Conservation (phyloP, 2,888 invertebrate species). For the Pseudoips prasinana region DNA sequence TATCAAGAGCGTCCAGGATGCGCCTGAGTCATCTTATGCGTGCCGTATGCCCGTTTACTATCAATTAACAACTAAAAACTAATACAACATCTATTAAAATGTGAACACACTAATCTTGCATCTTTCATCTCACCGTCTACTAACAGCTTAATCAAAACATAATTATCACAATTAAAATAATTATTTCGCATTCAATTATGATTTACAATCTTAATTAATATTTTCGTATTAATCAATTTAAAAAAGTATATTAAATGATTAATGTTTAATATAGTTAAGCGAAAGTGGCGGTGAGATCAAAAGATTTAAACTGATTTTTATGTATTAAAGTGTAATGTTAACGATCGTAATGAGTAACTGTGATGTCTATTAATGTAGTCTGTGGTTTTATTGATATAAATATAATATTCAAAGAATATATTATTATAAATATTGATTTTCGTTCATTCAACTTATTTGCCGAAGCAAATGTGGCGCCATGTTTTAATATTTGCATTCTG, state of each 20-base stretch:
- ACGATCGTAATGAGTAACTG: too few species aligned
- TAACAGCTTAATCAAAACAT: slow-evolving; percentile 59
- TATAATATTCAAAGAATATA: too few species aligned
- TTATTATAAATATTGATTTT: not conserved
- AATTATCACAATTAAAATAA: slow-evolving; percentile 43
- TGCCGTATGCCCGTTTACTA: slow-evolving; percentile 29
- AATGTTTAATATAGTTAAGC: slow-evolving; percentile 55
- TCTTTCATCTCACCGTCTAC: slow-evolving; percentile 5
- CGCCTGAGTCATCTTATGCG: slow-evolving; percentile 1
- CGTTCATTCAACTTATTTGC: too few species aligned
- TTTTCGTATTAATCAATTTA: slow-evolving; percentile 50
- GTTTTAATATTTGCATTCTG: too few species aligned
- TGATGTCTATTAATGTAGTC: too few species aligned
- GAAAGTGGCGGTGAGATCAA: slow-evolving; percentile 57
- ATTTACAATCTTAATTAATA: slow-evolving; percentile 53
- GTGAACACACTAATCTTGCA: slow-evolving; percentile 11
- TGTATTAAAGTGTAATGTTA: not conserved
- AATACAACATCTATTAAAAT: slow-evolving; percentile 16
- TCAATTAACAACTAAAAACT: slow-evolving; percentile 23
- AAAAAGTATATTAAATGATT: slow-evolving; percentile 40
- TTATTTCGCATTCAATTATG: slow-evolving; percentile 50
- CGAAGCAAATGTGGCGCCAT: too few species aligned
- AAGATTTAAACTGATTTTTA: slow-evolving; percentile 22
- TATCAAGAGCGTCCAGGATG: too few species aligned
- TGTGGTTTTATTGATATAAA: too few species aligned